Evolutionary conservation across 2,888 invertebrate genomes (phyloP).

Genomic region (Ditula angustiorana): DNA sequence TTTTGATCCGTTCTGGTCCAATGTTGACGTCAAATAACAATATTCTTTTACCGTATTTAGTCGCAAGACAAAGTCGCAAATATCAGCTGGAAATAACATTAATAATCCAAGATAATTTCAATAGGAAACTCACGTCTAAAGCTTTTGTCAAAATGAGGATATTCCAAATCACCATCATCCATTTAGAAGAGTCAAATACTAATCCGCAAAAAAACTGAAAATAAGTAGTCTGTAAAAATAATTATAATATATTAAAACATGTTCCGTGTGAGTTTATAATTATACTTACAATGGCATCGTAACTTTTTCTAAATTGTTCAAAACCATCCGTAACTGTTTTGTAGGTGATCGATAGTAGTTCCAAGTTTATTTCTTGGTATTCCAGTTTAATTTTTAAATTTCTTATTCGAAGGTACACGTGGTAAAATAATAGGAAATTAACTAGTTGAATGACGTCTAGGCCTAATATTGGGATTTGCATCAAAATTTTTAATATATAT

Average conservation of each 20-base stretch:
- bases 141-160: constrained; percentile 1
- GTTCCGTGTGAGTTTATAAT: neutral
- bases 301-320: constrained; percentile 7
- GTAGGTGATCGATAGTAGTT: neutral
- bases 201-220: constrained; percentile 28
- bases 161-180: constrained; percentile 26
- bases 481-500: no score
- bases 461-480: no score
- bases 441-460: constrained; percentile 18
- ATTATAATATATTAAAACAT: neutral
- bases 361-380: neutral
- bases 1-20: no score
- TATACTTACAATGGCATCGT: constrained; percentile 21
- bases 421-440: constrained; percentile 14
- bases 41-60: no score
- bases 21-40: no score
- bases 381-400: neutral
- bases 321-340: constrained; percentile 8
- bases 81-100: no score
- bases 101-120: no score
- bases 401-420: constrained; percentile 4
- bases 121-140: constrained; percentile 18
- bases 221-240: no score
- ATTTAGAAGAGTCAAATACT: constrained; percentile 18
- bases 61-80: no score